A percentile compares a stretch with the other conserved stretches of the same genome.
Evolutionary conservation across 2,888 invertebrate genomes (phyloP).

Genomic region (Frankliniella fusca): DNA sequence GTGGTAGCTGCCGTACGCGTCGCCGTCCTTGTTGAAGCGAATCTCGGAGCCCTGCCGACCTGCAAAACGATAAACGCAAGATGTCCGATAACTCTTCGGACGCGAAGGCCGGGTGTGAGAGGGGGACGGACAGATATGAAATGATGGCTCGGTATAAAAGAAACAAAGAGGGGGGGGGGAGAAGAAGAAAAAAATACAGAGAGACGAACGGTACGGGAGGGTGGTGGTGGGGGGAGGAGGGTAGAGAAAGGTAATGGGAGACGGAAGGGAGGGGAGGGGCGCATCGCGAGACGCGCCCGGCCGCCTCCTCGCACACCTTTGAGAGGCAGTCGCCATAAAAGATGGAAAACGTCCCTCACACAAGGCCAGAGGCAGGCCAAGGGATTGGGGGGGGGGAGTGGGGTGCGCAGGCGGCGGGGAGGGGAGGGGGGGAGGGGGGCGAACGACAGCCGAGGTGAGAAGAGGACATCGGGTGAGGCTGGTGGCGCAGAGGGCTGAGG

Average conservation of each 20-base stretch:
- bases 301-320: not conserved
- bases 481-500: not conserved
- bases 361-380: too few species aligned
- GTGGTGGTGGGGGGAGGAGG: not conserved
- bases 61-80: slow-evolving; percentile 38
- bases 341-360: not conserved
- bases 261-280: not conserved
- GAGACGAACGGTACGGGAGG: slow-evolving; percentile 5
- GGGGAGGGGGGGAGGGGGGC: not conserved
- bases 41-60: slow-evolving; percentile 53
- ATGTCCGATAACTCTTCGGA: too few species aligned
- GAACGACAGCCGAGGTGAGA: not conserved
- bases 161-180: too few species aligned
- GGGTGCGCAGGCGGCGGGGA: not conserved
- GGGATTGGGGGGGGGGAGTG: not conserved
- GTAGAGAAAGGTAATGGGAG: not conserved
- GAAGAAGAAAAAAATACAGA: too few species aligned
- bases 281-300: not conserved
- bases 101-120: too few species aligned
- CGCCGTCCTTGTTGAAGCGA: slow-evolving; percentile 62
- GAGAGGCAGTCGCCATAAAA: not conserved
- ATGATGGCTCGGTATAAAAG: too few species aligned
- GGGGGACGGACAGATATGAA: too few species aligned
- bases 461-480: not conserved
- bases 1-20: slow-evolving; percentile 64